Conservation (phyloP, 1,140 invertebrate species). For the Protaetia brevitarsis region DNA sequence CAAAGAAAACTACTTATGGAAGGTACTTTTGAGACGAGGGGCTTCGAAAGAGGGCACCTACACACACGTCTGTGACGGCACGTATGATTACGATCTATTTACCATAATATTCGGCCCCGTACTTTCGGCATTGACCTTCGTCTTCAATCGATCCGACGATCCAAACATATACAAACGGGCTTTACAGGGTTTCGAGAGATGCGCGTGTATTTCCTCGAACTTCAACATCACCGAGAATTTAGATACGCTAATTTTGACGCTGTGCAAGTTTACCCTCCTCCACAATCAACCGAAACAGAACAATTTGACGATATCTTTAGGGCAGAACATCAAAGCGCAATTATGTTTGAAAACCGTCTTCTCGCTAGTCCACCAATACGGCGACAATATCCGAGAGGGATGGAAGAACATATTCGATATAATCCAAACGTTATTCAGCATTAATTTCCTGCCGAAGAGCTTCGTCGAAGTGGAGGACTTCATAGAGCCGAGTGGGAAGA, state of each 20-base stretch:
- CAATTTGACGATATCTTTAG: slow-evolving; percentile 65
- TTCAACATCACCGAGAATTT: slow-evolving; percentile 86
- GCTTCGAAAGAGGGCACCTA: slow-evolving; percentile 69
- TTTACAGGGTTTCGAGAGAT: slow-evolving; percentile 75
- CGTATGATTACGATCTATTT: slow-evolving; percentile 85
- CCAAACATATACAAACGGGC: slow-evolving; percentile 66
- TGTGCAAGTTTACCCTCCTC: slow-evolving; percentile 91
- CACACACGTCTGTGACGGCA: slow-evolving; percentile 66
- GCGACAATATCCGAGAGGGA: slow-evolving; percentile 86
- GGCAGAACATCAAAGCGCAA: slow-evolving; percentile 77
- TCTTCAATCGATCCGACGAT: slow-evolving; percentile 90
- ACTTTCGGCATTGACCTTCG: slow-evolving; percentile 87
- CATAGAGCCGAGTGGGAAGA: slow-evolving; percentile 77
- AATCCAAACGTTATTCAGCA: slow-evolving; percentile 78
- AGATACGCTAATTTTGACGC: slow-evolving; percentile 89
- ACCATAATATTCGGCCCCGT: slow-evolving; percentile 84
- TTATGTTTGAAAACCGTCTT: slow-evolving; percentile 80
- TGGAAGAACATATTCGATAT: slow-evolving; percentile 96
- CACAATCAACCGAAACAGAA: slow-evolving; percentile 49
- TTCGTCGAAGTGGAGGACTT: slow-evolving; percentile 91
- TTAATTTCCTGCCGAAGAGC: slow-evolving; percentile 75
- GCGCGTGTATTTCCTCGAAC: slow-evolving; percentile 86
- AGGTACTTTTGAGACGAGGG: slow-evolving; percentile 83
- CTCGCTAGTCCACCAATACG: slow-evolving; percentile 82
- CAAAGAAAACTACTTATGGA: slow-evolving; percentile 97